Evolutionary conservation across 2,888 invertebrate species (phyloP), one percentile per base, ranked within the genome.

Genomic region (Aplocera efformata): DNA sequence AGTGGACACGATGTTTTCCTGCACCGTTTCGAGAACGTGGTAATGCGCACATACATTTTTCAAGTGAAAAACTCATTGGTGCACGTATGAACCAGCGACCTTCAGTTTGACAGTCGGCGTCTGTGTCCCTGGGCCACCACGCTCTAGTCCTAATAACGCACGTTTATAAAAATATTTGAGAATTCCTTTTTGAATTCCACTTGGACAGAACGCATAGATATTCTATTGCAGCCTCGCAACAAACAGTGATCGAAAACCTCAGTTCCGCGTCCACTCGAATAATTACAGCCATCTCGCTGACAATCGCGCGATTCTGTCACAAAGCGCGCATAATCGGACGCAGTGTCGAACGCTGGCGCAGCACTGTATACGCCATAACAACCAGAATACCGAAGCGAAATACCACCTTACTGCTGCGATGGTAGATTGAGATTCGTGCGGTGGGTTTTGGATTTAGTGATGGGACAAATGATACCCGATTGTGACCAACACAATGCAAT

Each of bases 401-500:
- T 64, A 57, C 48, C 66, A 58, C 7, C 7, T 13, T 21, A 1
- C 10, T 13, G 9, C 17, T 5, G 9, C 1, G 2, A 22, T 1
- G 9, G 30, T 42, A 22, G 21, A 23, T 29, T 28, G 10, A 29
- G 28, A 33, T 29, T 29, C 27, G 21, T 11, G 17, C 31, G 28
- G 4, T 6, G 1, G 0, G 2, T 21, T 10, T 40, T 34, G 37
- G 42, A 61, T 58, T 70, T 81, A 80, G 78, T 68, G 72, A 67
- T 65, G 71, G 64, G 67, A 60, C 60, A 67, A 72, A 67, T 70
- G 72, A 72, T 67, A 67, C 67, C 61, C 79, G 82, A 84, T 83
- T 88, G 84, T 86, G 76, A 74, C 72, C 67, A 73, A 74, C 75
- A 89, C 89, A 89, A 89, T 89, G 88, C 86, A 89, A 88, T 89